These are phyloP conservation scores for Alosa sapidissima DNA, from an alignment of 2,797 vertebrate species.

Conservation along the genomic window DNA sequence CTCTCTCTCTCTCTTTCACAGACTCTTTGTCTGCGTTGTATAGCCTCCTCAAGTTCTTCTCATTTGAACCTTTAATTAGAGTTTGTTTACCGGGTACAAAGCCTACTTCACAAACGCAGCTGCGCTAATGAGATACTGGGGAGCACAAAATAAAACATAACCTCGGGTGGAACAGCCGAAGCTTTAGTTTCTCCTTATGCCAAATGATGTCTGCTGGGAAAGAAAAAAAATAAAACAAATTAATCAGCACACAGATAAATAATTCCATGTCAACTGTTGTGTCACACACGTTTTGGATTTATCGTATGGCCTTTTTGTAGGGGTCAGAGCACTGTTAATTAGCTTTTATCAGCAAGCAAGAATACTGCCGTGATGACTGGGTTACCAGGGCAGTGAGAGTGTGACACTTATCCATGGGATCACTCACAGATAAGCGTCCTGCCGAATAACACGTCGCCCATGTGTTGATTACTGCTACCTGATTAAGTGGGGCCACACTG, in stretches of 20 bases:
- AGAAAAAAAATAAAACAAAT: neutral
- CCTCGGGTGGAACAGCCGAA: constrained; percentile 8
- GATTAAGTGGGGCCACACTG: neutral
- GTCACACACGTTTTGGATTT: neutral
- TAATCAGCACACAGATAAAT: neutral
- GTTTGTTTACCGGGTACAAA: constrained; percentile 26
- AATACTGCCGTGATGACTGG: neutral
- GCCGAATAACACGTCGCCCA: neutral
- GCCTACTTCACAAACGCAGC: constrained; percentile 6
- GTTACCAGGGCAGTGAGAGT: neutral
- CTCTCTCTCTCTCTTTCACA: neutral
- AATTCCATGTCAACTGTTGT: constrained; percentile 14
- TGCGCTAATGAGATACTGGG: constrained; percentile 24
- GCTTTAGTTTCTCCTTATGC: neutral
- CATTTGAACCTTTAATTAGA: constrained; percentile 25
- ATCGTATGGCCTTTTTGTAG: neutral
- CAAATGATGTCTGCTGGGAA: neutral
- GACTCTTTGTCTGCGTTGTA: neutral
- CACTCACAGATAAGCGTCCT: neutral
- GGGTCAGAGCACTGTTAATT: constrained; percentile 6
- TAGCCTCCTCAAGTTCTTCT: constrained; percentile 13
- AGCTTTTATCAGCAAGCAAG: neutral
- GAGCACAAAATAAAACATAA: constrained; percentile 19
- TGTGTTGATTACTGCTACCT: neutral
- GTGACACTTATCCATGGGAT: neutral